phyloP scores from a whole-genome alignment of 2,113 vertebrate genomes.

The Alethe castanea region DNA sequence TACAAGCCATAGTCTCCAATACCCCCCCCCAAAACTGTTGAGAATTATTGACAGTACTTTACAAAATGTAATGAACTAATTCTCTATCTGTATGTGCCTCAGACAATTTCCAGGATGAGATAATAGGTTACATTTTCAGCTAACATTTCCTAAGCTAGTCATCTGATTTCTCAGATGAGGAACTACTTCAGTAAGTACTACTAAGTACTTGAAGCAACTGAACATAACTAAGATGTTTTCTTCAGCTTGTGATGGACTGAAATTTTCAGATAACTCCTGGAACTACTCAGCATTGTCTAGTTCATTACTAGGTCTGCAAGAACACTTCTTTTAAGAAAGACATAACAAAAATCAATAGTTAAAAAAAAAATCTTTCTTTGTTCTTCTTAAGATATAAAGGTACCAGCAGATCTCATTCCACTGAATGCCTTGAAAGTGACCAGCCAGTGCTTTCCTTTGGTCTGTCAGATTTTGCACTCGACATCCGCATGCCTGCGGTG shows the following conservation, averaged over 20 bases:
- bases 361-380: neutral
- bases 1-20: neutral
- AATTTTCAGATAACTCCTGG: neutral
- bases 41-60: neutral
- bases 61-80: neutral
- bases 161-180: neutral
- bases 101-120: neutral
- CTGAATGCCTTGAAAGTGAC: slow-evolving; percentile 78
- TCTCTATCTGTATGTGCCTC: neutral
- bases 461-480: slow-evolving; percentile 84
- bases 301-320: neutral
- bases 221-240: neutral
- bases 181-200: neutral
- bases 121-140: neutral
- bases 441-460: slow-evolving; percentile 74
- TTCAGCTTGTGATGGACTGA: rapidly evolving
- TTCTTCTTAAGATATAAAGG: slow-evolving; percentile 81
- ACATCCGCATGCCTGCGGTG: slow-evolving; percentile 91
- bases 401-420: slow-evolving; percentile 69
- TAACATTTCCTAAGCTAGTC: neutral
- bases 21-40: rapidly evolving
- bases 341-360: neutral
- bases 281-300: neutral
- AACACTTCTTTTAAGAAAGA: neutral
- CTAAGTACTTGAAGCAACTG: too few species aligned